Evolutionary conservation across 2,888 invertebrate species (phyloP).

Genomic region (Adelognathus sp.): DNA sequence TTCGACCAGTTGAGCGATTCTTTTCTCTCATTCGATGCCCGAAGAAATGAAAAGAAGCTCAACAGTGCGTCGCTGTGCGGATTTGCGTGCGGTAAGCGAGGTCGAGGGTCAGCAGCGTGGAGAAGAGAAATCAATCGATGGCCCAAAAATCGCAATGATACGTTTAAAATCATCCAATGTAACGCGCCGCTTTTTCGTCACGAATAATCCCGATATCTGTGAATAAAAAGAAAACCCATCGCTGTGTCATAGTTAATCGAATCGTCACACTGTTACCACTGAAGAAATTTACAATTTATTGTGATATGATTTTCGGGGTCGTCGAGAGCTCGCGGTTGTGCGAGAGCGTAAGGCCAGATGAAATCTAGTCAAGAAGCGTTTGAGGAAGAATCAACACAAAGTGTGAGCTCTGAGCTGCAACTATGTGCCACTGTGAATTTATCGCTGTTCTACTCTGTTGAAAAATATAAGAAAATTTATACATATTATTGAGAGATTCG

Average conservation of each 20-base stretch:
- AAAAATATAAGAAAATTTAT: too few species aligned
- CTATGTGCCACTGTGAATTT: conserved; percentile 35
- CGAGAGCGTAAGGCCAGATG: conserved; percentile 37
- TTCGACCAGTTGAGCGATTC: conserved; percentile 49
- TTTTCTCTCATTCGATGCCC: conserved; percentile 6
- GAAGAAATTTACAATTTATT: conserved; percentile 3
- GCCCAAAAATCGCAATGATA: conserved; percentile 29
- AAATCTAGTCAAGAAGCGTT: conserved; percentile 52
- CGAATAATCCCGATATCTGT: conserved; percentile 3
- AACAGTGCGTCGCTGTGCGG: background rate
- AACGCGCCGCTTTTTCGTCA: conserved; percentile 26
- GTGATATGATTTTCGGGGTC: conserved; percentile 46
- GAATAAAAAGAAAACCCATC: background rate
- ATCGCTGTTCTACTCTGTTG: conserved; percentile 5
- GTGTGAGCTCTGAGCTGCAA: conserved; percentile 19
- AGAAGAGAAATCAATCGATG: background rate
- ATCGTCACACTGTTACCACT: background rate
- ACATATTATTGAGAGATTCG: too few species aligned
- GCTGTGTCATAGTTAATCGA: background rate
- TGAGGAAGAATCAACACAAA: background rate
- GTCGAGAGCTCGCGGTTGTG: background rate
- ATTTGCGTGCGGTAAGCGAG: background rate
- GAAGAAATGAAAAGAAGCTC: background rate
- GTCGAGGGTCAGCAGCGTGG: conserved; percentile 39
- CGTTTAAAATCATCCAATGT: conserved; percentile 9